These are phyloP conservation scores for Cyprinodon variegatus DNA, from an alignment of 2,113 vertebrate genomes.

Conservation along the genomic window DNA sequence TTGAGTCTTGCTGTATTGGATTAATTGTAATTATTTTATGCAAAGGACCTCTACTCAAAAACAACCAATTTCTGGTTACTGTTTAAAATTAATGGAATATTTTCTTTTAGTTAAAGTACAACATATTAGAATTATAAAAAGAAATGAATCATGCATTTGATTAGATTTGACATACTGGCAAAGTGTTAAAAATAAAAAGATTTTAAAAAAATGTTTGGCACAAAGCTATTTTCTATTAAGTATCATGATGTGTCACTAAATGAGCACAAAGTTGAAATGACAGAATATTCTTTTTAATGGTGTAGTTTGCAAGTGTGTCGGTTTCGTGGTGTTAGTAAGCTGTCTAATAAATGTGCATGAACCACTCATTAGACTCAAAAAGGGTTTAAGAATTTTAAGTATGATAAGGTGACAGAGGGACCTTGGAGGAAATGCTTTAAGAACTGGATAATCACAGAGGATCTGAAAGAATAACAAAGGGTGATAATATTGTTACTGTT, in stretches of 20 bases:
- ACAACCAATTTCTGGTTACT: neutral
- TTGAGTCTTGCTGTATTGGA: conserved; percentile 14
- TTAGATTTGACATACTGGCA: neutral
- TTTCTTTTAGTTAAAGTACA: neutral
- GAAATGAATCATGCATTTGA: neutral
- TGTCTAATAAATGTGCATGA: too few relatives aligned
- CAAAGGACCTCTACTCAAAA: neutral
- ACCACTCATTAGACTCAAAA: too few relatives aligned
- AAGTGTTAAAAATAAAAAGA: neutral
- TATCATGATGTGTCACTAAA: neutral
- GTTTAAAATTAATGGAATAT: too few relatives aligned
- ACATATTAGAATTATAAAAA: neutral
- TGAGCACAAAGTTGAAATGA: neutral
- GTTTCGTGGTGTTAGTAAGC: too few relatives aligned
- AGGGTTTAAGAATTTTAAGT: too few relatives aligned
- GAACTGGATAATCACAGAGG: too few relatives aligned
- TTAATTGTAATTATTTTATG: neutral
- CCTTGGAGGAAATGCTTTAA: too few relatives aligned
- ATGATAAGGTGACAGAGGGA: too few relatives aligned
- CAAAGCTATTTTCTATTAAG: neutral
- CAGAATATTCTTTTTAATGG: too few relatives aligned
- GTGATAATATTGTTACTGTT: too few relatives aligned
- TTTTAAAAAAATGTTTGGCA: neutral
- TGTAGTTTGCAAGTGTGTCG: too few relatives aligned
- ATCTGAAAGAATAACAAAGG: too few relatives aligned